Base-by-base conservation (phyloP, 1,140 invertebrate genomes). In the Papilio aristodemus region DNA sequence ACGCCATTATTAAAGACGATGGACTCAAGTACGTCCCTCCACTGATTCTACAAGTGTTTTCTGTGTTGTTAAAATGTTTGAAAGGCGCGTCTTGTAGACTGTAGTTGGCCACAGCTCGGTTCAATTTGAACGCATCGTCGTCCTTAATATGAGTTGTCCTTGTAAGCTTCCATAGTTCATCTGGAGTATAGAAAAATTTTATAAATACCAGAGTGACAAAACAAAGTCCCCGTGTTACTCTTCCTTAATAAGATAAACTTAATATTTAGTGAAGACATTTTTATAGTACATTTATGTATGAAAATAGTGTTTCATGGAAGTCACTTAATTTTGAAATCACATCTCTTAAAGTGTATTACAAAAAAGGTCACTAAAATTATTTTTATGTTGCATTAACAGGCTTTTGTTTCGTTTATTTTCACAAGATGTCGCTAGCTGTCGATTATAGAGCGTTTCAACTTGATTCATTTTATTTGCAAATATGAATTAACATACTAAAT, bases 111-210 rank as follows among this genome's bases (percentile, higher is more conserved):
- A 89, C 77, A 0, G 85, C 84, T 39, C 79, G 73, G 43, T 86
- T 77, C 0, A 90, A 63, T 50, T 85, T 85, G 0, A 68, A 64
- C 0, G 81, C 78, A 36, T 89, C 86, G 1, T 80, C 83, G 10
- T 76, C 74, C 66, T 90, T 90, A 1, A 86, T 64, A 50, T 89
- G 86, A 2, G 85, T 83, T 11, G 84, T 75, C 13, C 88, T 76
- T 4, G 82, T 88, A 3, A 90, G 64, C 66, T 90, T 89, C 88
- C 88, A 90, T 39, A 90, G 73, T 73, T 90, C 88, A 72, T 89
- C 88, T 90, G 83, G 0, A 79, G 76, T n/a, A 27, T 11, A 41
- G 32, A 6, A n/a, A n/a, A n/a, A n/a, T n/a, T n/a, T n/a, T n/a
- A n/a, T n/a, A n/a, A n/a, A n/a, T n/a, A n/a, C n/a, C n/a, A n/a